These are phyloP conservation scores for Schrankia costaestrigalis DNA, from an alignment of 2,888 invertebrate species.

Conservation along the genomic window DNA sequence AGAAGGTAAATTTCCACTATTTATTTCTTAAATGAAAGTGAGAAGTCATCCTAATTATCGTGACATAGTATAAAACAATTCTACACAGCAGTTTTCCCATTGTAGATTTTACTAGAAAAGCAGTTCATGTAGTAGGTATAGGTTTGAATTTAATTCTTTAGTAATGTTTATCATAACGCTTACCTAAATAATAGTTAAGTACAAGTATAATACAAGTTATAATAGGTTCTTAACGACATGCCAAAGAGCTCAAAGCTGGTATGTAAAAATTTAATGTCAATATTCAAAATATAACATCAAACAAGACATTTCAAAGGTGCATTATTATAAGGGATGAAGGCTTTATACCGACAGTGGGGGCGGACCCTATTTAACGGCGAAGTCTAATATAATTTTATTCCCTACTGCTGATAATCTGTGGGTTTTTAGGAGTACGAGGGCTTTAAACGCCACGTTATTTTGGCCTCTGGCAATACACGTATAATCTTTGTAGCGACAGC, in stretches of 20 bases:
- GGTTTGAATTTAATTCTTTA: too few species aligned
- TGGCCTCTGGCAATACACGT: constrained; percentile 19
- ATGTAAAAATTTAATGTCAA: neutral
- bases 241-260: too few species aligned
- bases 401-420: constrained; percentile 33
- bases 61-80: too few species aligned
- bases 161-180: neutral
- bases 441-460: constrained; percentile 32
- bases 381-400: constrained; percentile 39
- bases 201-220: too few species aligned
- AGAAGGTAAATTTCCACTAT: constrained; percentile 78
- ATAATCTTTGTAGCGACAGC: constrained; percentile 16
- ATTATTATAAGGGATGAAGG: constrained; percentile 1
- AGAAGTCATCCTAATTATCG: too few species aligned
- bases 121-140: too few species aligned
- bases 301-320: neutral
- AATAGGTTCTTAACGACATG: too few species aligned
- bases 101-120: too few species aligned
- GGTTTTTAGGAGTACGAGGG: constrained; percentile 31
- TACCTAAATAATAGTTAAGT: too few species aligned
- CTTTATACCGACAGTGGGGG: constrained; percentile 24
- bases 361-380: constrained; percentile 32
- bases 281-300: constrained; percentile 1
- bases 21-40: constrained; percentile 1
- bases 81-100: too few species aligned